Conservation (phyloP, 2,113 vertebrate genomes). For the Microtus pennsylvanicus region DNA sequence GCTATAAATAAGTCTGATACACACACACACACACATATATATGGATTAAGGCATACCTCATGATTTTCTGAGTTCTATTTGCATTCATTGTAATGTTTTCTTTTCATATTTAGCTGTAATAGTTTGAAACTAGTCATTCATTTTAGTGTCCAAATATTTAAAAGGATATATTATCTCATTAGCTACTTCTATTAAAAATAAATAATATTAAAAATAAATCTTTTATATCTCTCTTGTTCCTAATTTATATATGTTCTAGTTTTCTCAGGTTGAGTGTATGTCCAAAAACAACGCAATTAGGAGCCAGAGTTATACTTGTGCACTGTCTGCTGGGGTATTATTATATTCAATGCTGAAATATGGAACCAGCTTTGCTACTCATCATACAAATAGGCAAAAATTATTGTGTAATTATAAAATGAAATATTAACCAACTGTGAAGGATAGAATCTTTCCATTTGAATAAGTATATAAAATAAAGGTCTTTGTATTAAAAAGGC, state of each 20-base stretch:
- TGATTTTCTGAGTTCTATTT: too few relatives aligned
- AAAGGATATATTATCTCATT: not conserved
- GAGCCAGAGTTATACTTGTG: not conserved
- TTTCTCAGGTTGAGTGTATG: not conserved
- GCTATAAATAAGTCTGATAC: not conserved
- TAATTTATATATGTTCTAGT: not conserved
- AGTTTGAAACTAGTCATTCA: not conserved
- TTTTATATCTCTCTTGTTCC: too few relatives aligned
- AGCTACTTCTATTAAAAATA: not conserved
- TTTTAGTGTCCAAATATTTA: not conserved
- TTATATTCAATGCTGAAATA: too few relatives aligned
- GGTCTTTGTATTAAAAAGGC: not conserved
- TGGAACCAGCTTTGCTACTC: too few relatives aligned
- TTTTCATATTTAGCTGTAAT: not conserved
- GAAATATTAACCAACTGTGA: not conserved
- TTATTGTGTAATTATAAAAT: not conserved
- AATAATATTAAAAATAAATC: not conserved
- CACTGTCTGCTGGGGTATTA: not conserved
- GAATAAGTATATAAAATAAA: not conserved
- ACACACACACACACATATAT: not conserved
- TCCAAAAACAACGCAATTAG: not conserved
- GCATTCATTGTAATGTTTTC: accelerated
- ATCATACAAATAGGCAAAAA: not conserved
- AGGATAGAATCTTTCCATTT: not conserved
- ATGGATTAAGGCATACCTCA: not conserved